Base-by-base conservation (phyloP, 2,888 invertebrate genomes). In the Cylindroiulus punctatus region DNA sequence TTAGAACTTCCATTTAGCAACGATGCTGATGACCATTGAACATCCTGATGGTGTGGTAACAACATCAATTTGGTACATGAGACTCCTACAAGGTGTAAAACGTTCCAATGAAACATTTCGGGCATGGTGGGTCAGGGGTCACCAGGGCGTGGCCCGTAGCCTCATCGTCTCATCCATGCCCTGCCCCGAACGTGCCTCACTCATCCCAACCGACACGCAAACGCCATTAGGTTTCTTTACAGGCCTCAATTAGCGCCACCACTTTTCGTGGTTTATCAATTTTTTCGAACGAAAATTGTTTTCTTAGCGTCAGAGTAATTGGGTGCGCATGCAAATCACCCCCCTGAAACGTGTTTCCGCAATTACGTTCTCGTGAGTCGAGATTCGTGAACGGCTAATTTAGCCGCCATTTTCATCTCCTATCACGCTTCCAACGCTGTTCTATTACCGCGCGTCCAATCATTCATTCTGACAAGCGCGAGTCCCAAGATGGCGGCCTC, bases 301-400 rank as follows among this genome's bases (percentile, higher is more conserved):
- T 57, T 57, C 22, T 57, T 19, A 57, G 57, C 57, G n/a, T 14
- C 7, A 47, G 17, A 7, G 42, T 14, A 44, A 44, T 44, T 44
- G 44, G 44, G 44, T 17, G 19, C 65, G 26, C 8, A 65, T 65
- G 65, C 26, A 65, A 65, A 65, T 65, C 4, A 26, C 8, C 65
- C 26, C 65, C 65, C 65, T 26, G 65, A 65, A 65, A 65, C 65
- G 65, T 65, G 65, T 65, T 65, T 65, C 65, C 65, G 65, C 65
- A 65, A 65, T 65, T 65, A 26, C 22, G 65, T 8, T 57, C n/a
- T 65, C 22, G 44, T 2, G 19, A 65, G 26, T 65, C 65, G 65
- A 65, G 22, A 65, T 65, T 65, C 65, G 65, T 65, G 65, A 65
- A 65, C 19, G 19, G 5, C 26, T 26, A 22, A 65, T 65, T 65